Conservation (phyloP, 2,113 vertebrate species). For the Pristiophorus japonicus region DNA sequence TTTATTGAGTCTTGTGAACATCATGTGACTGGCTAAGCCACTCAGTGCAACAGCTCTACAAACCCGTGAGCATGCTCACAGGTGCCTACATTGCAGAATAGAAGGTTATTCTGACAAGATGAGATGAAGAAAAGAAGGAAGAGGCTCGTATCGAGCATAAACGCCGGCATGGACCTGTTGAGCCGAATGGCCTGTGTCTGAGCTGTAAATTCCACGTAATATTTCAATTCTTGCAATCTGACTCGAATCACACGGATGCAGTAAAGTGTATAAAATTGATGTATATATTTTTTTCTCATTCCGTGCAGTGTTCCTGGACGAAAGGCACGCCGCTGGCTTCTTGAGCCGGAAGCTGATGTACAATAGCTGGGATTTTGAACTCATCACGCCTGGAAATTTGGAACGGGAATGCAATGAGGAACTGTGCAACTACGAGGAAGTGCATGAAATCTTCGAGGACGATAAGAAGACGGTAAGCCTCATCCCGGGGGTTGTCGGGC, state of each 20-base stretch:
- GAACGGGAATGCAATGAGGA: constrained; percentile 77
- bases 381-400: constrained; percentile 61
- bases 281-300: background rate
- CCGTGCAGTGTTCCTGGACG: constrained; percentile 55
- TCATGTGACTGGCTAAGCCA: too few species aligned
- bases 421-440: constrained; percentile 70
- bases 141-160: background rate
- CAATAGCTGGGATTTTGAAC: constrained; percentile 69
- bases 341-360: constrained; percentile 61
- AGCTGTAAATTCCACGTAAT: background rate
- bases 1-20: too few species aligned
- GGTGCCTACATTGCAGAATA: too few species aligned
- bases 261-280: background rate
- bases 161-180: background rate
- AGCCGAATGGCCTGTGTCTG: background rate
- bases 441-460: constrained; percentile 74
- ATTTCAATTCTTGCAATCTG: background rate
- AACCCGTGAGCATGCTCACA: too few species aligned
- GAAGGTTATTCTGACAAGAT: background rate
- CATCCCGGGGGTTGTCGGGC: background rate
- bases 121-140: background rate
- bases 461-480: constrained; percentile 62
- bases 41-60: too few species aligned
- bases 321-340: constrained; percentile 58
- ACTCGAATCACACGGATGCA: background rate